Base-by-base conservation (phyloP, 2,797 vertebrate species). In the Sebastes elongatus region DNA sequence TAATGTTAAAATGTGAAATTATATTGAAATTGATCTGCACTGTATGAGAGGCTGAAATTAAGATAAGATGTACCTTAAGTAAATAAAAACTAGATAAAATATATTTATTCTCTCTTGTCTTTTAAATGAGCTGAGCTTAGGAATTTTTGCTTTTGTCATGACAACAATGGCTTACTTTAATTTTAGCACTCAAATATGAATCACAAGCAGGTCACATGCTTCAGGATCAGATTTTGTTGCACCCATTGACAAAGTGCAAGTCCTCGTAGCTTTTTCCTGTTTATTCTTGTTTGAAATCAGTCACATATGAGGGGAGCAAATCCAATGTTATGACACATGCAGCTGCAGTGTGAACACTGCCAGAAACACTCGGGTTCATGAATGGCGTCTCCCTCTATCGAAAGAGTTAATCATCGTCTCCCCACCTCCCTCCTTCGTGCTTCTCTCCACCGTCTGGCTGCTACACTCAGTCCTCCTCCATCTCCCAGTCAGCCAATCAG, bases 401-500 rank as follows among this genome's bases (percentile, higher is more conserved):
- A 87, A 86, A 87, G 85, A 86, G 86, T 90, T 88, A 85, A 90
- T 60, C 62, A 76, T 72, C 73, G 33, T 71, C 82, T 27, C 33
- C 57, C 68, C 35, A 14, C 30, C 23, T 69, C 75, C 66, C 53
- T 67, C 63, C 72, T 35, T 68, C 70, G 68, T 80, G 66, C 56
- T 42, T 75, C 65, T 80, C 74, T 55, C 53, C 52, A 11, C 75
- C 6, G n/a, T 85, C 76, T 80, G 76, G 69, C 72, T 74, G 66
- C 68, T 81, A 57, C 69, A 35, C 53, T 52, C 66, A 65, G 74
- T 70, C 76, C 83, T 38, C 76, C 88, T 81, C 62, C 20, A 27
- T 61, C 46, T 63, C 60, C 65, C 62, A 18, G 13, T 61, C 82
- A 75, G 68, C 94, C 94, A 94, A 93, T 95, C 90, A 82, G 46